Conservation (phyloP, 35 echinoderm and acorn worm genomes). For the Lytechinus variegatus region DNA sequence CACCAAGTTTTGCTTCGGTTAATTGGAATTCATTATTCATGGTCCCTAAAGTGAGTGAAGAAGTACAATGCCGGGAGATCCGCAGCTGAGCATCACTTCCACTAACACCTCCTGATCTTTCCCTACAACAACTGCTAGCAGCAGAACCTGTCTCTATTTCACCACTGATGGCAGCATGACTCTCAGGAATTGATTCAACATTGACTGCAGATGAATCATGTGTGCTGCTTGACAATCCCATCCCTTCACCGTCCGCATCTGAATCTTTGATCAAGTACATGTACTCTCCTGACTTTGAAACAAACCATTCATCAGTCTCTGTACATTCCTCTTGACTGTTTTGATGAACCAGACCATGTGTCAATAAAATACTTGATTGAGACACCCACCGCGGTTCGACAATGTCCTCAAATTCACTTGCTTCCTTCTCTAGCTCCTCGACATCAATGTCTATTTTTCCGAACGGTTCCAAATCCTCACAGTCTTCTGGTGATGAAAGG, state of each 20-base stretch:
- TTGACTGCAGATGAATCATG: background rate
- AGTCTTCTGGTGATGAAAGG: background rate
- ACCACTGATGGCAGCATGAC: conserved; percentile 40
- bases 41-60: background rate
- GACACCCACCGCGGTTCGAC: background rate
- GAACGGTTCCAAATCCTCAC: background rate
- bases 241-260: background rate
- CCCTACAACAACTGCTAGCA: background rate
- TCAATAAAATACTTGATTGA: background rate
- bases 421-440: conserved; percentile 40
- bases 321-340: conserved; percentile 44
- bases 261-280: background rate
- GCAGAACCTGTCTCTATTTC: background rate
- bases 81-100: background rate
- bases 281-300: background rate
- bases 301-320: background rate
- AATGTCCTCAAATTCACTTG: background rate
- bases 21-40: conserved; percentile 52
- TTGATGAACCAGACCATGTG: conserved; percentile 8
- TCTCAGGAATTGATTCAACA: background rate
- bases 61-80: conserved; percentile 2
- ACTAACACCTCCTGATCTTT: background rate
- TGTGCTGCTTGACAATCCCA: background rate
- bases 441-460: conserved; percentile 41
- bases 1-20: background rate